Conservation (phyloP, 2,113 vertebrate genomes). For the Hippocampus zosterae region DNA sequence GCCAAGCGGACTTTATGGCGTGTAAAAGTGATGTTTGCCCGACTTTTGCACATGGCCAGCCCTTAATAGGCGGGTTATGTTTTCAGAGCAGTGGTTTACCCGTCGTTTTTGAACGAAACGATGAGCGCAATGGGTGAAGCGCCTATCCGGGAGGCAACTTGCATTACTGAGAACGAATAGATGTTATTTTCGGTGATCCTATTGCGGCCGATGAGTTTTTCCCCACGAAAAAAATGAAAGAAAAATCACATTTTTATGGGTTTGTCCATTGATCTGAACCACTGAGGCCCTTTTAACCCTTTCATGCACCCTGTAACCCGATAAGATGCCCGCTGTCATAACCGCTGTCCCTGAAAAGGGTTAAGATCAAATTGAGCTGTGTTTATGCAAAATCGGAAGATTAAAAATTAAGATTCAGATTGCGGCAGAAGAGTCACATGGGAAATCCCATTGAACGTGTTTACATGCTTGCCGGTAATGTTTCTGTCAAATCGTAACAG, state of each 20-base stretch:
- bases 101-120: background rate
- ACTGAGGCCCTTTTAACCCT: too few relatives aligned
- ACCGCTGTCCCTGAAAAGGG: too few relatives aligned
- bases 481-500: background rate
- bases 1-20: slow-evolving; percentile 8
- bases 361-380: background rate
- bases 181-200: too few relatives aligned
- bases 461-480: too few relatives aligned
- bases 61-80: slow-evolving; percentile 11
- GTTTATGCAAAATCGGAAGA: background rate
- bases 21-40: slow-evolving; percentile 23
- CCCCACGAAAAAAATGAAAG: too few relatives aligned
- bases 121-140: background rate
- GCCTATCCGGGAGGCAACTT: background rate
- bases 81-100: background rate
- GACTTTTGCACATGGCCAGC: slow-evolving; percentile 19
- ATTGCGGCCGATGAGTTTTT: too few relatives aligned
- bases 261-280: too few relatives aligned
- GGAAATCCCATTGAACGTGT: background rate
- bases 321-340: too few relatives aligned
- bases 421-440: background rate
- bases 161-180: background rate
- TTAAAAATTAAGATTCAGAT: background rate
- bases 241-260: too few relatives aligned
- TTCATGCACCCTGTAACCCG: too few relatives aligned